These are phyloP conservation scores for Tipula unca DNA, from an alignment of 2,888 invertebrate genomes.

Conservation along the genomic window DNA sequence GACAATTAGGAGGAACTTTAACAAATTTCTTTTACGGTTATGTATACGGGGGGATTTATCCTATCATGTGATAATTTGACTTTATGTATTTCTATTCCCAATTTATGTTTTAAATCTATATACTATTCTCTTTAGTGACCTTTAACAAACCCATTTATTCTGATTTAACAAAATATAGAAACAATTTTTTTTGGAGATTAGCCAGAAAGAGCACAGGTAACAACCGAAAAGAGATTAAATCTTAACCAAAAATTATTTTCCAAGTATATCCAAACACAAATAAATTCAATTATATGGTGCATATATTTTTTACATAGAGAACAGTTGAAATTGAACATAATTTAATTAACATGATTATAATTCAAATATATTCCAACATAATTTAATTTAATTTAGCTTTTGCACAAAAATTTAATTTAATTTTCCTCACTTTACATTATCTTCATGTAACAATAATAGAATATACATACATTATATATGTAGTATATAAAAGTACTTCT, in stretches of 20 bases:
- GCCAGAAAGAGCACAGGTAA: background rate
- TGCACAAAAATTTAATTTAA: background rate
- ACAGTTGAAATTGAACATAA: background rate
- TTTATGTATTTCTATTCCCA: background rate
- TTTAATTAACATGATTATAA: background rate
- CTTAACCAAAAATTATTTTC: background rate
- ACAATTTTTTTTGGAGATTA: background rate
- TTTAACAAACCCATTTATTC: background rate
- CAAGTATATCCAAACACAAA: background rate
- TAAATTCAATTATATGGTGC: background rate
- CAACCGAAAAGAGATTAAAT: background rate
- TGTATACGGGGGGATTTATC: background rate
- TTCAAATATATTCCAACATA: background rate
- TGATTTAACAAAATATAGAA: background rate
- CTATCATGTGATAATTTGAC: background rate
- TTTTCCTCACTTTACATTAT: background rate
- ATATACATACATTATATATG: background rate
- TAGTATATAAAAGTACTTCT: background rate
- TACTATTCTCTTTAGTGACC: background rate
- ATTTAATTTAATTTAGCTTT: background rate
- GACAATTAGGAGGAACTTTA: background rate
- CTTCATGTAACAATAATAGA: background rate
- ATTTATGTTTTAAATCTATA: background rate
- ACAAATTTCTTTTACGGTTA: background rate
- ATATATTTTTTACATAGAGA: background rate